Base-by-base conservation (phyloP, 2,797 vertebrate species). In the Malurus leucopterus region DNA sequence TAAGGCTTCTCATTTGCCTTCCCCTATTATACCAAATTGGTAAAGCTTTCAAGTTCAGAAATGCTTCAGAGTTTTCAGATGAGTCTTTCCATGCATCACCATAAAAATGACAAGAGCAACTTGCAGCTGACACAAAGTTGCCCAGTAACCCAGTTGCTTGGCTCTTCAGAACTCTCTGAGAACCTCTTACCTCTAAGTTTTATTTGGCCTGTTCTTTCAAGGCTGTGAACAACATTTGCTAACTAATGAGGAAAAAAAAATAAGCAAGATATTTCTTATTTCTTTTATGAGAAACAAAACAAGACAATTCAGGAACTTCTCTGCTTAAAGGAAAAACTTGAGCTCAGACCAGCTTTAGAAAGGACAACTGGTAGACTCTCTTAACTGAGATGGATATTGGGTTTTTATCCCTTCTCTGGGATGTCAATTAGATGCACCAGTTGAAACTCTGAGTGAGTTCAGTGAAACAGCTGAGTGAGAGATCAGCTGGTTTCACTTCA, bases 401-500 rank as follows among this genome's bases (percentile, higher is more conserved):
- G 47, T 63, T 88, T 88, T 59, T 69, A 75, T 69, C 43, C 36
- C n/a, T 71, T 27, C 51, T 80, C 44, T 1, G 7, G 47, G 41
- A 74, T 41, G 50, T 34, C 74, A 80, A 87, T 62, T 27, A 77
- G 50, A 85, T 49, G 61, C 53, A 73, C 57, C 50, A 73, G 68
- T 8, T 73, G 63, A 89, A 93, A 84, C 38, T 36, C 36, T 36
- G 36, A 36, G 36, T 36, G 36, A 36, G 11, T 36, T 36, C 36
- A 36, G 36, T 36, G 36, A 89, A 93, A 84, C 38, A 34, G 64
- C 13, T 46, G 84, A 71, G 53, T 65, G 49, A 51, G 70, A 57
- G 62, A 80, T 78, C 84, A 63, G 70, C 38, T 63, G 65, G 41
- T 90, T 88, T 92, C 79, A 84, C 44, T 89, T 90, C 59, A 78